Conservation (phyloP, 2,797 vertebrate species). For the Kryptopterus vitreolus region DNA sequence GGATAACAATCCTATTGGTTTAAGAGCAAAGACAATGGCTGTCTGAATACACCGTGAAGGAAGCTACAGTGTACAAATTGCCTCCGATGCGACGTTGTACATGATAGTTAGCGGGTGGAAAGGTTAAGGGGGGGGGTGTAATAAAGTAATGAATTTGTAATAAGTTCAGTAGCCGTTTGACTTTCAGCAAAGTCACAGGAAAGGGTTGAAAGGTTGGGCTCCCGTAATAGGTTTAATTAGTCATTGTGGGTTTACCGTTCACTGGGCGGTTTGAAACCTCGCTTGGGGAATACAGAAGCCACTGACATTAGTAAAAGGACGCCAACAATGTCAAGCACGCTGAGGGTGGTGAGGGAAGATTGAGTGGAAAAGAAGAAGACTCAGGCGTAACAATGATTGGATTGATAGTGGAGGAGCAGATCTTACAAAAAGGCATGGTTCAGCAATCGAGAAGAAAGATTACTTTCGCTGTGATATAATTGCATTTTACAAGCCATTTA, state of each 20-base stretch:
- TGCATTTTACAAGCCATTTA: constrained; percentile 36
- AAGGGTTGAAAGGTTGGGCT: constrained; percentile 9
- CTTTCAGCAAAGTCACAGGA: constrained; percentile 41
- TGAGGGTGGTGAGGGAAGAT: constrained; percentile 6
- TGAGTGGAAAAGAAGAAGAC: constrained; percentile 18
- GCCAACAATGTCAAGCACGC: constrained; percentile 38
- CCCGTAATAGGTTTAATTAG: constrained; percentile 48
- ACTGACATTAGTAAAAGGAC: constrained; percentile 33
- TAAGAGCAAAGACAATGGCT: not conserved
- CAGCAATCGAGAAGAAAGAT: constrained; percentile 22
- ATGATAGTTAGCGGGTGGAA: not conserved
- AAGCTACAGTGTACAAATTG: not conserved
- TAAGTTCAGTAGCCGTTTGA: constrained; percentile 31
- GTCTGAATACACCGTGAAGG: constrained; percentile 1
- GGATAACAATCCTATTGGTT: constrained; percentile 14
- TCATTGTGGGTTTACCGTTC: constrained; percentile 44
- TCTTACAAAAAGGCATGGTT: constrained; percentile 26
- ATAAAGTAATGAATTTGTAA: constrained; percentile 6
- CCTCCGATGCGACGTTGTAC: not conserved
- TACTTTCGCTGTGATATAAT: constrained; percentile 34
- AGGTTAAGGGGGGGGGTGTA: not conserved
- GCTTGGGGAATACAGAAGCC: constrained; percentile 24
- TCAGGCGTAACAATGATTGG: constrained; percentile 27
- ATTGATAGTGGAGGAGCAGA: constrained; percentile 10
- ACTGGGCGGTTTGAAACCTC: constrained; percentile 30